A percentile compares a stretch with the other conserved stretches of the same genome.
phyloP scores from a whole-genome alignment of 2,113 vertebrate species.

The Hemicordylus capensis region DNA sequence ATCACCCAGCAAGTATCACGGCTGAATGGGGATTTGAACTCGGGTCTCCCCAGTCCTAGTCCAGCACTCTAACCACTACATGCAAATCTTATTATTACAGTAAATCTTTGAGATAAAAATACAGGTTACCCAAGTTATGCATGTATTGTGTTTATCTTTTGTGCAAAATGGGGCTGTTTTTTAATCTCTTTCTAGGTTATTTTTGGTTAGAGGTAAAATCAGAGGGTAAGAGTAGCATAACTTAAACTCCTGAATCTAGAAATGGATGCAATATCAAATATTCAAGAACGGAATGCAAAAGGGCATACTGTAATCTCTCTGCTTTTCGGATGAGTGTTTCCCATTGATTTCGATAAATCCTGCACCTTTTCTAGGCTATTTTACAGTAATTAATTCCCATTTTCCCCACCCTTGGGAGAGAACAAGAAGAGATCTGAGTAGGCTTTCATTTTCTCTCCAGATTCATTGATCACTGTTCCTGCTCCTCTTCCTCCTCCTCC shows the following conservation, averaged over 20 bases:
- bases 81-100: too few species aligned
- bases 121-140: background rate
- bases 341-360: background rate
- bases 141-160: background rate
- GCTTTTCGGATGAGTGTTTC: background rate
- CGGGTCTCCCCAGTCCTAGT: too few species aligned
- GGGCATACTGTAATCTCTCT: background rate
- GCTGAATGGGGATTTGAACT: too few species aligned
- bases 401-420: slow-evolving; percentile 37
- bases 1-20: too few species aligned
- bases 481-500: slow-evolving; percentile 42
- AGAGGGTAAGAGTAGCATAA: too few species aligned
- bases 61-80: too few species aligned
- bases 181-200: background rate
- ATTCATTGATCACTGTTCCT: slow-evolving; percentile 62
- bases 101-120: background rate
- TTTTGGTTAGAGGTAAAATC: background rate
- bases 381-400: slow-evolving; percentile 43
- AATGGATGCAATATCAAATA: background rate
- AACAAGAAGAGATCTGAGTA: background rate
- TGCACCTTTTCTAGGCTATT: background rate
- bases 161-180: too few species aligned
- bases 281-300: background rate
- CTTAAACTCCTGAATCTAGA: background rate
- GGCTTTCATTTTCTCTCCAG: slow-evolving; percentile 21